These are phyloP conservation scores for Lasioglossum calceatum DNA, from an alignment of 2,888 invertebrate genomes.

Conservation along the genomic window DNA sequence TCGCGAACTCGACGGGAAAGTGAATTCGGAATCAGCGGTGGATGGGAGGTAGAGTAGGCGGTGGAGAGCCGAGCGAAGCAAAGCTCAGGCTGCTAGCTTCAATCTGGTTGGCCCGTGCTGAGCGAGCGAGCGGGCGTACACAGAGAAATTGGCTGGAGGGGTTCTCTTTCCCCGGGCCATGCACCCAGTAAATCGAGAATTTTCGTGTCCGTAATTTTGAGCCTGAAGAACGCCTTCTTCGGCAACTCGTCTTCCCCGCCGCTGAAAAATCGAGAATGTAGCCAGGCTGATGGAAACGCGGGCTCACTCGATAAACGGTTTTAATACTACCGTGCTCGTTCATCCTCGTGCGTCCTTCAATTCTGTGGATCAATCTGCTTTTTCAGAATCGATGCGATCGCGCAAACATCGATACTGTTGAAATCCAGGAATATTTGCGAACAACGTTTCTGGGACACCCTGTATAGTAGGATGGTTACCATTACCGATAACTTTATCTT, in stretches of 20 bases:
- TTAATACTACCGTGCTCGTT: not conserved
- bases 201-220: constrained; percentile 40
- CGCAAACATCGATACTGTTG: not conserved
- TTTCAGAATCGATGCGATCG: not conserved
- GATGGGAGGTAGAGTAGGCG: constrained; percentile 11
- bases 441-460: too few relatives aligned
- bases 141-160: constrained; percentile 39
- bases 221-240: constrained; percentile 16
- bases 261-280: not conserved
- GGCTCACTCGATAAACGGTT: not conserved
- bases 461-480: too few relatives aligned
- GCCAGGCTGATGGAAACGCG: not conserved
- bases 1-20: constrained; percentile 55
- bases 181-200: constrained; percentile 43
- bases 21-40: constrained; percentile 57
- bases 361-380: not conserved
- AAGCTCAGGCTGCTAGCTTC: constrained; percentile 35
- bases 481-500: too few relatives aligned
- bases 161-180: constrained; percentile 34
- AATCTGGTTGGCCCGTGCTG: constrained; percentile 47
- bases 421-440: not conserved
- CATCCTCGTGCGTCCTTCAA: not conserved
- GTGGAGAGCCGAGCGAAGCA: constrained; percentile 41
- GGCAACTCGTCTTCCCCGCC: not conserved
- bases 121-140: constrained; percentile 32